A percentile compares a stretch with the other conserved stretches of the same genome.
These are phyloP conservation scores for Phalacrocorax pelagicus DNA, from an alignment of 2,113 vertebrate genomes.

Conservation along the genomic window DNA sequence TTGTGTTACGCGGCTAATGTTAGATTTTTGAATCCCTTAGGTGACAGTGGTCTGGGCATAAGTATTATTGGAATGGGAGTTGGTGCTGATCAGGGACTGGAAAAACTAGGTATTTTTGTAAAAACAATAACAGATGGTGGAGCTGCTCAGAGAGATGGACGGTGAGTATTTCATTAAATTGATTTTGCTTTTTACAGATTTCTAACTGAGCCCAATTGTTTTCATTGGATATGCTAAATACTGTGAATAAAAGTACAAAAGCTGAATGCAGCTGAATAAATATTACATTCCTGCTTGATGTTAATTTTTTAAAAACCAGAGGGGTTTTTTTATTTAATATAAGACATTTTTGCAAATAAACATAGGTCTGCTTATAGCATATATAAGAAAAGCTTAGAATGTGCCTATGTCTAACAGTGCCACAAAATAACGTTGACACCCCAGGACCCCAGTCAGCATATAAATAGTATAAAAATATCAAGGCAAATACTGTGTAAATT, in stretches of 20 bases:
- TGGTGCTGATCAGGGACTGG: conserved; percentile 91
- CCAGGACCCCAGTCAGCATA: not conserved
- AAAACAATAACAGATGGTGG: conserved; percentile 91
- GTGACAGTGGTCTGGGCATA: conserved; percentile 90
- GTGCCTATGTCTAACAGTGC: not conserved
- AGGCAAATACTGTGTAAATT: not conserved
- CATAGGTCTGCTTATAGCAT: not conserved
- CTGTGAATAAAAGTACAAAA: not conserved
- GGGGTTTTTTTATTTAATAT: not conserved
- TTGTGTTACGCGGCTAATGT: not conserved
- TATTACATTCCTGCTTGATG: not conserved
- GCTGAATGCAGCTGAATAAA: not conserved
- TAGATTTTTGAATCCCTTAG: conserved; percentile 56
- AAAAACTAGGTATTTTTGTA: conserved; percentile 93
- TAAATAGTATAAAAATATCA: not conserved
- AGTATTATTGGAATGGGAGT: conserved; percentile 96
- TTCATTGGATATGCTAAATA: not conserved
- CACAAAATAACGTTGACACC: not conserved
- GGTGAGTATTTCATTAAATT: conserved; percentile 71
- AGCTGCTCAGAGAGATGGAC: conserved; percentile 85
- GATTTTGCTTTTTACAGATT: not conserved
- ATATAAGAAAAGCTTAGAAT: not conserved
- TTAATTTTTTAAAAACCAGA: accelerated
- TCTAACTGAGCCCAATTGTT: not conserved
- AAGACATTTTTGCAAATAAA: not conserved